phyloP scores from a whole-genome alignment of 2,113 vertebrate genomes.

The Macquaria ambigua region DNA sequence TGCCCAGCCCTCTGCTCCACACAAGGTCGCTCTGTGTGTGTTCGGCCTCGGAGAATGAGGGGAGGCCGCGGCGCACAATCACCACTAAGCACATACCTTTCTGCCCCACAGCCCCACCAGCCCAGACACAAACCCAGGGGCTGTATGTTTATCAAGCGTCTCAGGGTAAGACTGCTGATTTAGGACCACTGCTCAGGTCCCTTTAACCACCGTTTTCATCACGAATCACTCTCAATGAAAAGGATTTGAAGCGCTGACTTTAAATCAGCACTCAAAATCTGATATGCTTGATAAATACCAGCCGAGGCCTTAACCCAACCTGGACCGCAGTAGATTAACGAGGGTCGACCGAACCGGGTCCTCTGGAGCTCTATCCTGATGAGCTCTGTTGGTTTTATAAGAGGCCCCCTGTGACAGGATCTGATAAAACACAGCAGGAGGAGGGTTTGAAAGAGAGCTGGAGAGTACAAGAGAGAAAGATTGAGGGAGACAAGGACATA shows the following conservation, averaged over 20 bases:
- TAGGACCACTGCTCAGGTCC: slow-evolving; percentile 63
- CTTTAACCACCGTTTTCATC: slow-evolving; percentile 59
- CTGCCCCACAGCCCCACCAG: slow-evolving; percentile 71
- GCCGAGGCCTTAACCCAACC: slow-evolving; percentile 40
- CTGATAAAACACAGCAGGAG: slow-evolving; percentile 78
- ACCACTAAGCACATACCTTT: slow-evolving; percentile 81
- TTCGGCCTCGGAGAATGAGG: slow-evolving; percentile 81
- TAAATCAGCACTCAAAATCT: slow-evolving; percentile 50
- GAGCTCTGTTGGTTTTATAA: slow-evolving; percentile 78
- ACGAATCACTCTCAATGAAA: slow-evolving; percentile 53
- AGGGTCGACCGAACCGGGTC: slow-evolving; percentile 56
- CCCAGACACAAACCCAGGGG: slow-evolving; percentile 72
- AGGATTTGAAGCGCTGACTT: slow-evolving; percentile 57
- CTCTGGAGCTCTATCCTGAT: slow-evolving; percentile 67
- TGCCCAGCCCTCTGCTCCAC: slow-evolving; percentile 73
- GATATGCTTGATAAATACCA: slow-evolving; percentile 63
- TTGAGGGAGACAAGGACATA: slow-evolving; percentile 63
- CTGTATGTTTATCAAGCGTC: slow-evolving; percentile 78
- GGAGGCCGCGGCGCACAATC: slow-evolving; percentile 75
- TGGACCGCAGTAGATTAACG: slow-evolving; percentile 52
- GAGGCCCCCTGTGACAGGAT: slow-evolving; percentile 75
- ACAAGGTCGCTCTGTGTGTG: slow-evolving; percentile 86
- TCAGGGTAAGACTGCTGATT: slow-evolving; percentile 74
- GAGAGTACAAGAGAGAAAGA: slow-evolving; percentile 62
- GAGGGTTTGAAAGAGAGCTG: slow-evolving; percentile 61